Base-by-base conservation (phyloP, 2,888 invertebrate species). In the Stenotaenia linearis region DNA sequence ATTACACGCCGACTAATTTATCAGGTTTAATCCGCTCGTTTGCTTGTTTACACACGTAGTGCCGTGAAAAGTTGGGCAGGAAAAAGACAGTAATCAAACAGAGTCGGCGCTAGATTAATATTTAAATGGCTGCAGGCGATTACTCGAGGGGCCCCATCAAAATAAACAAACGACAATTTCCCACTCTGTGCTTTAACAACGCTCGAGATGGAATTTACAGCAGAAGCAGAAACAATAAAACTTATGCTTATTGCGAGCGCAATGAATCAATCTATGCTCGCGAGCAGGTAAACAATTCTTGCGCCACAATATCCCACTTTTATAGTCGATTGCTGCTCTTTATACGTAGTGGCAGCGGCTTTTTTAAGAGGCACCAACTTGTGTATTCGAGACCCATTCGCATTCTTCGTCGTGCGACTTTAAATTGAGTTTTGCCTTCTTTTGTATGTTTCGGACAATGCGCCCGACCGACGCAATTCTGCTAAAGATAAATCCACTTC, bases 331-430 rank as follows among this genome's bases (percentile, higher is more conserved):
- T 69, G 69, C 69, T 25, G 28, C 12, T 28, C 69, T 69, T 69
- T 69, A 69, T 69, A 25, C 25, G 69, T 69, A 69, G 69, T 69
- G 69, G 69, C 69, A 69, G 25, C 15, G 25, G 69, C 15, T 28
- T 69, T 69, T 69, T 69, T 69, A 69, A 69, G 69, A 69, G 69
- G 69, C 69, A 25, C 23, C 69, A 69, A 69, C 69, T 69, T 25
- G 69, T 69, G 28, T 69, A 69, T 69, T 69, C 69, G 12, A 69
- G 28, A 25, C 69, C 69, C 23, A 69, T 69, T 69, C 69, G 25
- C 69, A 69, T 69, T 69, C 69, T 23, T 69, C 25, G 69, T 69
- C 69, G 69, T 28, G 15, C 69, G 69, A 69, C 69, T 69, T 69
- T 69, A 69, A 69, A 69, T 69, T 69, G 69, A 69, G 69, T 69